phyloP scores from a whole-genome alignment of 2,113 vertebrate species.

The Tamias sibiricus region DNA sequence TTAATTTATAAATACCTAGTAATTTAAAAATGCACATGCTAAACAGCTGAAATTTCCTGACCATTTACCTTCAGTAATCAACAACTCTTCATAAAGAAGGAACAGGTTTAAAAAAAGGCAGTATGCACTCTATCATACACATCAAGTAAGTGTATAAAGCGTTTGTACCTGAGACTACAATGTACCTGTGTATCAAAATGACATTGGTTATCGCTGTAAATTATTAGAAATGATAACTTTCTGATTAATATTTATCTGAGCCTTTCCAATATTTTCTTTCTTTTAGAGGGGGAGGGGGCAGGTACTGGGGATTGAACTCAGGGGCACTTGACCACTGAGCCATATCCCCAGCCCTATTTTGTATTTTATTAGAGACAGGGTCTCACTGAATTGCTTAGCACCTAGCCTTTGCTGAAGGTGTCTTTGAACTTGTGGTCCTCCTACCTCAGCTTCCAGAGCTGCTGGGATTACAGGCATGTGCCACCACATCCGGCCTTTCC shows the following conservation, averaged over 20 bases:
- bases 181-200: neutral
- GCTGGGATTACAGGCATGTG: too few relatives aligned
- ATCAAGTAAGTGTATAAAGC: neutral
- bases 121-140: neutral
- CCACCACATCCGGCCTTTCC: neutral
- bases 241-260: neutral
- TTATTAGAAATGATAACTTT: neutral
- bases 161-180: neutral
- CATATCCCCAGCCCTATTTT: too few relatives aligned
- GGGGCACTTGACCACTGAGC: too few relatives aligned
- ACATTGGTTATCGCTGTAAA: neutral
- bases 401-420: too few relatives aligned
- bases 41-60: neutral
- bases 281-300: too few relatives aligned
- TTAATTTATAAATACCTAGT: neutral
- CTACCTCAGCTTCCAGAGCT: too few relatives aligned
- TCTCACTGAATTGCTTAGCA: too few relatives aligned
- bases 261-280: neutral
- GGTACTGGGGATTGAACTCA: too few relatives aligned
- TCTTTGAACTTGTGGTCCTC: too few relatives aligned
- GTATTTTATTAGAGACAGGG: too few relatives aligned
- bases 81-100: neutral
- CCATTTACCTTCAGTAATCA: neutral
- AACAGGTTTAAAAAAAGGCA: neutral
- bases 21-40: neutral